Percentiles rank a stretch among this genome's conserved stretches.
These are phyloP conservation scores for Morone saxatilis DNA, from an alignment of 2,113 vertebrate species.

Conservation along the genomic window DNA sequence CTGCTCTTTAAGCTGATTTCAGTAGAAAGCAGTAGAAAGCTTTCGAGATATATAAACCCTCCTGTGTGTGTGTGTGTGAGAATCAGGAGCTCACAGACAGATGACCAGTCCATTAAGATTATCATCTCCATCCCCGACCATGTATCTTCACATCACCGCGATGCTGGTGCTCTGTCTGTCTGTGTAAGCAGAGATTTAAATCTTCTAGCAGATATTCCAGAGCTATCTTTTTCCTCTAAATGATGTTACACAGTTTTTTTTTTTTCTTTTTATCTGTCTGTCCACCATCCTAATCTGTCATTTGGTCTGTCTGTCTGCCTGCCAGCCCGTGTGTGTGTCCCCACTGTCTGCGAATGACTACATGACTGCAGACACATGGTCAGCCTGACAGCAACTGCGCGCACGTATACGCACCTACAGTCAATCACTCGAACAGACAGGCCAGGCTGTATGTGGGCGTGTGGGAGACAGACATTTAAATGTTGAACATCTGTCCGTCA, in stretches of 20 bases:
- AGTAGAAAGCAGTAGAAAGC: constrained; percentile 68
- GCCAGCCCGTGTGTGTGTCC: constrained; percentile 49
- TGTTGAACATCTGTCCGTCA: constrained; percentile 71
- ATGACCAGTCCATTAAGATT: constrained; percentile 83
- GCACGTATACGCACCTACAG: constrained; percentile 51
- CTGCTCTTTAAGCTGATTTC: constrained; percentile 77
- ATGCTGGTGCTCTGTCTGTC: constrained; percentile 32
- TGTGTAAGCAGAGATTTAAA: constrained; percentile 71
- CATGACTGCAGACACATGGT: constrained; percentile 73
- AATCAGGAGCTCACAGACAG: constrained; percentile 70
- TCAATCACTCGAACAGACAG: constrained; percentile 70
- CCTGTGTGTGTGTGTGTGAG: constrained; percentile 21
- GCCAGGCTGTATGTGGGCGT: constrained; percentile 51
- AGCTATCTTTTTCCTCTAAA: constrained; percentile 54
- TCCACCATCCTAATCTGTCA: constrained; percentile 56
- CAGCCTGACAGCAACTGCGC: constrained; percentile 60
- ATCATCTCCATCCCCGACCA: constrained; percentile 67
- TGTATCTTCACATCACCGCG: constrained; percentile 68
- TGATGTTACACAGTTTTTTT: constrained; percentile 48
- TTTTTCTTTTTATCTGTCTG: constrained; percentile 19
- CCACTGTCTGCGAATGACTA: constrained; percentile 56
- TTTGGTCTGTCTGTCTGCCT: constrained; percentile 44
- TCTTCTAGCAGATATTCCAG: constrained; percentile 62
- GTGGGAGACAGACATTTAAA: constrained; percentile 58
- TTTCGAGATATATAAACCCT: constrained; percentile 74